A percentile compares a stretch with the other conserved stretches of the same genome.
Conservation (phyloP, 2,888 invertebrate genomes). For the Mesorhabditis spiculigera region DNA sequence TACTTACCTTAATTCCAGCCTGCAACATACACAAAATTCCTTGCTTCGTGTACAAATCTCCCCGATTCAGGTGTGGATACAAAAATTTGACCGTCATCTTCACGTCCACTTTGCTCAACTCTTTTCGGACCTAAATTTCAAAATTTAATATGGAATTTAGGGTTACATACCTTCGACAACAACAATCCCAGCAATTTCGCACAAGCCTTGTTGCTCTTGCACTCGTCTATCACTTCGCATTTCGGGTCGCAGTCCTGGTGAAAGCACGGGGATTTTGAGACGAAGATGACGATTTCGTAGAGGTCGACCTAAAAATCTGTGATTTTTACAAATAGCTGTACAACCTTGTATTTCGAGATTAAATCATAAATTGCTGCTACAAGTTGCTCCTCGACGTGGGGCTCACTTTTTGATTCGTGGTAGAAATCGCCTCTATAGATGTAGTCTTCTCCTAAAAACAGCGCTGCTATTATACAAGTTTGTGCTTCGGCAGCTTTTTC, state of each 20-base stretch:
- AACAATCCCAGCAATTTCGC: constrained; percentile 57
- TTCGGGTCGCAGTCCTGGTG: constrained; percentile 59
- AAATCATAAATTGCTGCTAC: constrained; percentile 57
- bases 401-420: constrained; percentile 57
- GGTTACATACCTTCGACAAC: constrained; percentile 54
- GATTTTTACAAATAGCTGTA: background rate
- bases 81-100: constrained; percentile 59
- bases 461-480: too few relatives aligned
- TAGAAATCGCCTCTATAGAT: constrained; percentile 58
- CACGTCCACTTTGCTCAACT: constrained; percentile 58
- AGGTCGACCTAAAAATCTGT: constrained; percentile 46
- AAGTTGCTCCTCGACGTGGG: constrained; percentile 58
- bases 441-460: constrained; percentile 55
- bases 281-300: constrained; percentile 57
- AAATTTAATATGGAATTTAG: too few relatives aligned
- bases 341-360: constrained; percentile 57
- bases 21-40: constrained; percentile 58
- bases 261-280: constrained; percentile 58
- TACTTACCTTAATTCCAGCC: constrained; percentile 49
- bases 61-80: constrained; percentile 58
- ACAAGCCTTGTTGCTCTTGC: constrained; percentile 56
- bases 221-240: constrained; percentile 58
- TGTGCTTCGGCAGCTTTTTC: too few relatives aligned
- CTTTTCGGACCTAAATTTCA: constrained; percentile 57
- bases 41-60: constrained; percentile 58